Evolutionary conservation across 2,797 vertebrate species (phyloP).

Genomic region (Pangasius mekongensis): DNA sequence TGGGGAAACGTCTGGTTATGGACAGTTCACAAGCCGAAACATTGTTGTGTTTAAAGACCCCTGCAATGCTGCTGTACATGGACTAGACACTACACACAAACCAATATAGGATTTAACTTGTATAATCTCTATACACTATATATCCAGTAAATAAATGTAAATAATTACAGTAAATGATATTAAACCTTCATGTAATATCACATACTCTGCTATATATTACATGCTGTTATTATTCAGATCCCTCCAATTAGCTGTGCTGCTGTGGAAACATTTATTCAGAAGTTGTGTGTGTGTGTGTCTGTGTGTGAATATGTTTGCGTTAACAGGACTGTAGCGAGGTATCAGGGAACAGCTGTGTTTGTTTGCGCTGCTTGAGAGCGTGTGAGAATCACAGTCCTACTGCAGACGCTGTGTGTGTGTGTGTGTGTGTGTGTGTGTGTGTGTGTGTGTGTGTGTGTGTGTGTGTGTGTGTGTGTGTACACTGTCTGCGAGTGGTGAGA

Average conservation of each 20-base stretch:
- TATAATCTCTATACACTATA: neutral
- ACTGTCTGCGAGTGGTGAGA: slow-evolving; percentile 16
- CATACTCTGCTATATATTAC: neutral
- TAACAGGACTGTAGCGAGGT: slow-evolving; percentile 32
- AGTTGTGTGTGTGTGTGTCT: slow-evolving; percentile 30
- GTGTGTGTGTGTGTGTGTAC: slow-evolving; percentile 40
- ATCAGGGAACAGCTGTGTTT: slow-evolving; percentile 58
- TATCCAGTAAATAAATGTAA: neutral
- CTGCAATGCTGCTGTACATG: neutral
- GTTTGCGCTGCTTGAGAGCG: slow-evolving; percentile 49
- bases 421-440: slow-evolving; percentile 26
- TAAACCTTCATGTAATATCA: neutral
- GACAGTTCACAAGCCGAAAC: neutral
- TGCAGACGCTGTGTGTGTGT: slow-evolving; percentile 38
- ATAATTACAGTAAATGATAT: neutral
- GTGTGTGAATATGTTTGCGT: slow-evolving; percentile 28
- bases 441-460: slow-evolving; percentile 31
- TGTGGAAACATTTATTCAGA: slow-evolving; percentile 13
- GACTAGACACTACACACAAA: neutral
- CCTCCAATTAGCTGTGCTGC: neutral
- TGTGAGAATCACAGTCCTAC: slow-evolving; percentile 37
- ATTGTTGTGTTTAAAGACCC: neutral
- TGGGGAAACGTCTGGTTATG: neutral
- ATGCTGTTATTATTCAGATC: neutral
- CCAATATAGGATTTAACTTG: neutral